Base-by-base conservation (phyloP, 2,113 vertebrate species). In the Tretioscincus oriximinensis region DNA sequence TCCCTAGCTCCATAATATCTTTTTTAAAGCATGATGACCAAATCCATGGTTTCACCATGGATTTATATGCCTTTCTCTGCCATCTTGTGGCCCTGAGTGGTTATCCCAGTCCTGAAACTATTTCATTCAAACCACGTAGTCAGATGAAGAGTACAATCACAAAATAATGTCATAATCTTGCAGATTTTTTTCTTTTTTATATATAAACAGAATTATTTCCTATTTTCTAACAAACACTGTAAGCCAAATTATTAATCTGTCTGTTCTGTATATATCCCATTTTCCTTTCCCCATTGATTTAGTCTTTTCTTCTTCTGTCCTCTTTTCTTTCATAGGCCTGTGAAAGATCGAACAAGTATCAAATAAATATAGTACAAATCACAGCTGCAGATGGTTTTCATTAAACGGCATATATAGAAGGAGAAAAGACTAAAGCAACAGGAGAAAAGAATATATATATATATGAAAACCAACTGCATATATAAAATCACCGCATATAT, bases 141-240 rank as follows among this genome's bases (percentile, higher is more conserved):
- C 24, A 8, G 7, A 10, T 29, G 10, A 2, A 41, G 21, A 8
- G 10, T 51, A 67, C 63, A 65, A 49, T 18, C 76, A 83, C 70
- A 73, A 78, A 73, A 78, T 51, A 70, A 78, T 67, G 22, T 16
- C 11, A n/a, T 70, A 51, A 73, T 63, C 69, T 64, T 78, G 70
- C 76, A 84, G 64, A 26, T 49, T 79, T 79, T 78, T 71, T 61
- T 20, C 35, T 11, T 11, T 69, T 76, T 69, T 84, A 79, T 83
- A 83, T 83, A 83, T 79, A 84, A 79, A 84, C 82, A 84, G 77
- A 84, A 84, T 79, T 79, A 79, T 68, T 74, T 84, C 54, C 65
- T 79, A 79, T 64, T 84, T 84, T 84, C 51, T 64, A 84, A 75
- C 82, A 81, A 84, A 84, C 54, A 64, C 82, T 63, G 54, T 71